Conservation (phyloP, 2,888 invertebrate species). For the Drosophila mimica region DNA sequence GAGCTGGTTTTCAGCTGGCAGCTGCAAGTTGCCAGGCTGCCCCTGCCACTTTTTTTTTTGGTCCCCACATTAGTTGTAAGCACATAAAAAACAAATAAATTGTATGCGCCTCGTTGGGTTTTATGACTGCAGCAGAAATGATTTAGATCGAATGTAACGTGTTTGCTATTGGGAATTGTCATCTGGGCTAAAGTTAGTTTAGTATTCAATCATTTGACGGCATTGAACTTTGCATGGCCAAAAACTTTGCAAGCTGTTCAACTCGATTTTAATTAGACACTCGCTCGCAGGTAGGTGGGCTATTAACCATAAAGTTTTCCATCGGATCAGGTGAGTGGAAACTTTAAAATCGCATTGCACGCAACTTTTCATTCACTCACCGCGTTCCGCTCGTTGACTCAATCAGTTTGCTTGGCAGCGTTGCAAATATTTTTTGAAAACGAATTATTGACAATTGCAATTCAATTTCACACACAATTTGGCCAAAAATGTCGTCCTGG, state of each 20-base stretch:
- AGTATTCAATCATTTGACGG: constrained; percentile 58
- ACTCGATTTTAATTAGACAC: constrained; percentile 61
- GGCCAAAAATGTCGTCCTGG: constrained; percentile 68
- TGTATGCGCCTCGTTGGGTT: constrained; percentile 77
- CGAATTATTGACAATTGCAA: constrained; percentile 78
- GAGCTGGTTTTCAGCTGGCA: constrained; percentile 30
- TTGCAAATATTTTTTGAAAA: constrained; percentile 66
- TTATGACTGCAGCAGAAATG: constrained; percentile 80
- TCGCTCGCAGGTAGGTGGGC: constrained; percentile 16
- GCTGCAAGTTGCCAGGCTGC: constrained; percentile 22
- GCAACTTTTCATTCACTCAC: constrained; percentile 52
- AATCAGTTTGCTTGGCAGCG: constrained; percentile 63
- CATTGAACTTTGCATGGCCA: constrained; percentile 24
- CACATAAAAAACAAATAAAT: constrained; percentile 79
- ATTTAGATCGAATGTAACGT: constrained; percentile 48
- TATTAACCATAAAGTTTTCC: constrained; percentile 26
- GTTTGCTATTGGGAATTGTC: constrained; percentile 29
- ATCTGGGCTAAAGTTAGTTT: constrained; percentile 32
- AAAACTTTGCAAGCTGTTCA: constrained; percentile 21
- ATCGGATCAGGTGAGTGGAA: background rate
- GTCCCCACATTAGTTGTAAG: constrained; percentile 68
- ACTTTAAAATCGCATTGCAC: constrained; percentile 64
- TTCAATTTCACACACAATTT: constrained; percentile 79
- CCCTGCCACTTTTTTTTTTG: background rate
- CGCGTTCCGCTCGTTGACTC: constrained; percentile 52